Evolutionary conservation across 2,888 invertebrate species (phyloP).

Genomic region (Nasonia oneida): DNA sequence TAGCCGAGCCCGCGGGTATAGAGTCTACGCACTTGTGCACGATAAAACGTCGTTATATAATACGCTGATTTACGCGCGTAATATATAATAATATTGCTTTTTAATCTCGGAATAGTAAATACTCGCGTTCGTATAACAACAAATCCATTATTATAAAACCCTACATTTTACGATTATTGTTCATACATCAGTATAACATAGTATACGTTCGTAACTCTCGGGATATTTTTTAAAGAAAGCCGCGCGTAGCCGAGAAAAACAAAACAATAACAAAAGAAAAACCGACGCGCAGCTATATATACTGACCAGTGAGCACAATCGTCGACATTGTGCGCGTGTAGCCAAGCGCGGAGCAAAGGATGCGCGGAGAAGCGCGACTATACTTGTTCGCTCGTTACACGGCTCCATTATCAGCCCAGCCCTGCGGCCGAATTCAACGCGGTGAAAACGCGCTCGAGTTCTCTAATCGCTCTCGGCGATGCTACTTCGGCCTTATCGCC

Average conservation of each 20-base stretch:
- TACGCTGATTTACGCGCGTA: conserved; percentile 13
- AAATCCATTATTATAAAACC: not conserved
- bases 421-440: conserved; percentile 30
- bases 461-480: conserved; percentile 7
- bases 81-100: not conserved
- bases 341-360: conserved; percentile 13
- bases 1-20: not conserved
- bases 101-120: not conserved
- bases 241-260: not conserved
- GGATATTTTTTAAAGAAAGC: no score
- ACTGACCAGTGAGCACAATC: not conserved
- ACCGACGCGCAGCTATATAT: not conserved
- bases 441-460: conserved; percentile 5
- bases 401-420: not conserved
- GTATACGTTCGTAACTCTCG: not conserved
- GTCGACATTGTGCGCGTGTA: not conserved
- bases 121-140: not conserved
- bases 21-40: not conserved
- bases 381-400: not conserved
- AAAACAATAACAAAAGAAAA: not conserved
- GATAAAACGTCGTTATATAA: conserved; percentile 20
- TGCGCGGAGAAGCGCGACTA: not conserved
- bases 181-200: not conserved
- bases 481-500: conserved; percentile 22
- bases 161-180: not conserved